Percentiles rank a stretch among this genome's conserved stretches.
phyloP scores from a whole-genome alignment of 35 echinoderm and acorn worm species.

The Strongylocentrotus purpuratus region DNA sequence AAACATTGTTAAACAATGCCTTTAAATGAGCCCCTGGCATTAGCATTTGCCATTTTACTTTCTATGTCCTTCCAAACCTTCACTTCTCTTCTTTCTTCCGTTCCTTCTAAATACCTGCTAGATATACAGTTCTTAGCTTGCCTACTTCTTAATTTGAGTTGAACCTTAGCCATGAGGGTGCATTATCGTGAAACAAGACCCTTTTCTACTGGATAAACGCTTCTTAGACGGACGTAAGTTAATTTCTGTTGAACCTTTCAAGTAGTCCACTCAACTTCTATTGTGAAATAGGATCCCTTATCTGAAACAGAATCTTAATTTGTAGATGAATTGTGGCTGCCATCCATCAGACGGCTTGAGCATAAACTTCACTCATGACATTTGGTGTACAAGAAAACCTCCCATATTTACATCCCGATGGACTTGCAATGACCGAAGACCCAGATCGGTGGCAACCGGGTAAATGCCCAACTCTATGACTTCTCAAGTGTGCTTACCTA shows the following conservation, averaged over 20 bases:
- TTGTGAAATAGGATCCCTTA: background rate
- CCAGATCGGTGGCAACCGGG: background rate
- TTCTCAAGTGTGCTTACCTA: background rate
- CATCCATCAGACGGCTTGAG: background rate
- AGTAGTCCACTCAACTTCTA: background rate
- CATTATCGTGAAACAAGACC: background rate
- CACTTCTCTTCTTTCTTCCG: background rate
- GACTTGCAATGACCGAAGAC: background rate
- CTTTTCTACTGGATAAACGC: background rate
- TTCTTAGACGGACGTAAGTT: background rate
- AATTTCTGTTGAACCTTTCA: background rate
- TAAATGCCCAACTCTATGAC: background rate
- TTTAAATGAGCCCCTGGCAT: too few relatives aligned
- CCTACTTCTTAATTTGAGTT: background rate
- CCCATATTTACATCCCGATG: background rate
- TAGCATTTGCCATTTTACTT: too few relatives aligned
- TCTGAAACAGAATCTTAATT: background rate
- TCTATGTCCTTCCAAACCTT: background rate
- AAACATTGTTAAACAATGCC: too few relatives aligned
- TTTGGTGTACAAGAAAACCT: background rate
- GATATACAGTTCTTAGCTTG: background rate
- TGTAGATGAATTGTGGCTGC: background rate
- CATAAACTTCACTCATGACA: background rate
- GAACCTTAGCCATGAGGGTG: background rate
- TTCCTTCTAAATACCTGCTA: background rate